Conservation (phyloP, 2,888 invertebrate species). For the Plebejus melissa region DNA sequence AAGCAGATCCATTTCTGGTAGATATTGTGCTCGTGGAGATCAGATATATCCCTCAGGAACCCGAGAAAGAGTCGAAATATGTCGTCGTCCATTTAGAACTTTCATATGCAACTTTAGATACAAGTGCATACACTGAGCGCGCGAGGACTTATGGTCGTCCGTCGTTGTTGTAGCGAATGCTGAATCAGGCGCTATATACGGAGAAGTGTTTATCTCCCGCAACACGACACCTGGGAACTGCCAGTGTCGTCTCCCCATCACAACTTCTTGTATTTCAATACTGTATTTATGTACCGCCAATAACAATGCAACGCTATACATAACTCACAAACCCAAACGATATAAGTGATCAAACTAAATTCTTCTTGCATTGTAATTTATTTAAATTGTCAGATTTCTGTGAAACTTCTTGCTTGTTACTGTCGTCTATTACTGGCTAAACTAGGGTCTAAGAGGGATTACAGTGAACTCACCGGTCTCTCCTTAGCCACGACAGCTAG, state of each 20-base stretch:
- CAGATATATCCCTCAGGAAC: conserved; percentile 45
- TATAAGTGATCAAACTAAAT: neutral
- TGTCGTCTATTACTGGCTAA: no score
- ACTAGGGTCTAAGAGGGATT: no score
- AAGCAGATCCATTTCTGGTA: conserved; percentile 60
- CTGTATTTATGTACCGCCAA: neutral
- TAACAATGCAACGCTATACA: neutral
- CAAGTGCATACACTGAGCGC: conserved; percentile 29
- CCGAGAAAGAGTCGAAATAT: conserved; percentile 42
- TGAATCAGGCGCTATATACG: conserved; percentile 51
- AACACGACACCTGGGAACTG: conserved; percentile 54
- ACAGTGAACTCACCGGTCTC: conserved; percentile 56
- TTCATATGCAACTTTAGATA: conserved; percentile 22
- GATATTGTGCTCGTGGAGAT: conserved; percentile 42
- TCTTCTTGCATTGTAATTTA: no score
- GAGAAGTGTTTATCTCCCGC: conserved; percentile 57
- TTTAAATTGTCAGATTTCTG: no score
- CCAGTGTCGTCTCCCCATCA: conserved; percentile 31
- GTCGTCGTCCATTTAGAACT: conserved; percentile 41
- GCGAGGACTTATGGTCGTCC: conserved; percentile 28
- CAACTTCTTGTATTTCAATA: conserved; percentile 8
- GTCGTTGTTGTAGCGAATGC: conserved; percentile 37
- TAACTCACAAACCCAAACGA: neutral
- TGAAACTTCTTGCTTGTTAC: no score
- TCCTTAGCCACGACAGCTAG: conserved; percentile 72